Evolutionary conservation across 2,113 vertebrate species (phyloP).

Genomic region (Apaloderma vittatum): DNA sequence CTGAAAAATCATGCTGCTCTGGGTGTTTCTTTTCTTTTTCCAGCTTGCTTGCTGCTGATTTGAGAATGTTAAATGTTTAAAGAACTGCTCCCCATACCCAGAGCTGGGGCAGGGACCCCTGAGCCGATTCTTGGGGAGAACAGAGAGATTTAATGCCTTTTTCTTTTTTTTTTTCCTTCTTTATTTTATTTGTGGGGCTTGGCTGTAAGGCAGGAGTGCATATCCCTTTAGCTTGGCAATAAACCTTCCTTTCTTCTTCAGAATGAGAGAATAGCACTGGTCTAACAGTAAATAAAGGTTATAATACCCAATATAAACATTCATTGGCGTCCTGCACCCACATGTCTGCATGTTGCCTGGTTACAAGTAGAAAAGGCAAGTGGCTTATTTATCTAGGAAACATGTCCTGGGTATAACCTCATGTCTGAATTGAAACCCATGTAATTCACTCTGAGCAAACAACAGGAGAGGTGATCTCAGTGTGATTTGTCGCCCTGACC

Average conservation of each 20-base stretch:
- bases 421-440: slow-evolving; percentile 23
- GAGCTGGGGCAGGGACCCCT: not conserved
- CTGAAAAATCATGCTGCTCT: not conserved
- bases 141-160: not conserved
- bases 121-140: not conserved
- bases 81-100: not conserved
- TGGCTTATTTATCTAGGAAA: slow-evolving; percentile 55
- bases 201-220: not conserved
- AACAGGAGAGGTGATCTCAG: slow-evolving; percentile 1
- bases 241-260: slow-evolving; percentile 11
- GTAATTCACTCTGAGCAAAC: not conserved
- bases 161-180: not conserved
- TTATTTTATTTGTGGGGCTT: not conserved
- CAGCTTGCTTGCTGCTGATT: not conserved
- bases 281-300: slow-evolving; percentile 51
- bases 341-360: slow-evolving; percentile 43
- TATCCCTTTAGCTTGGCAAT: not conserved
- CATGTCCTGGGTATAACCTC: slow-evolving; percentile 37
- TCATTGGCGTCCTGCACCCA: not conserved
- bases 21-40: not conserved
- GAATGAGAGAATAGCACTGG: not conserved
- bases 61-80: slow-evolving; percentile 2
- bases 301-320: slow-evolving; percentile 36
- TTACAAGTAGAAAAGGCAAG: slow-evolving; percentile 37
- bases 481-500: not conserved